Percentiles rank a stretch among this genome's conserved stretches.
phyloP scores from a whole-genome alignment of 2,113 vertebrate genomes.

The Rhabdomys dilectus region DNA sequence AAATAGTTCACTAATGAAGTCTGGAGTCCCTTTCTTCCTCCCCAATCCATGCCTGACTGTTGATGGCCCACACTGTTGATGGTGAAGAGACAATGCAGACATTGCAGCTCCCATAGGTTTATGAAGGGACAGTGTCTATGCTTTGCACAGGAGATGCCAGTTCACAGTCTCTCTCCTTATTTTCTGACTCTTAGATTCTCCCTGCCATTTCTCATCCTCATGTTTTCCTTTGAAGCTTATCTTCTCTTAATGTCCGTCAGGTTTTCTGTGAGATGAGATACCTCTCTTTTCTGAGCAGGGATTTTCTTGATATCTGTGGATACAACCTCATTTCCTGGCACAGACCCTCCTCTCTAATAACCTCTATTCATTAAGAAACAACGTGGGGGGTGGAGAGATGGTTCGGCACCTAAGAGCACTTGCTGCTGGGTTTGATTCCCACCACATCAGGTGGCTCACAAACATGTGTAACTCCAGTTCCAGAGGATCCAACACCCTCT shows the following conservation, averaged over 20 bases:
- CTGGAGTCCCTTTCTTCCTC: background rate
- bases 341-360: slow-evolving; percentile 13
- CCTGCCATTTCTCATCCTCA: slow-evolving; percentile 17
- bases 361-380: background rate
- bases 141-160: too few species aligned
- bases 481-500: background rate
- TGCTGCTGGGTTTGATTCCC: background rate
- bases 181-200: background rate
- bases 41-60: too few species aligned
- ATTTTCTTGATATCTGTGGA: background rate
- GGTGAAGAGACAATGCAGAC: background rate
- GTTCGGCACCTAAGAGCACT: background rate
- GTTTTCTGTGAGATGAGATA: slow-evolving; percentile 9
- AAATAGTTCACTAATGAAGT: background rate
- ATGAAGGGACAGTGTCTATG: background rate
- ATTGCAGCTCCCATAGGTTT: background rate
- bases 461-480: background rate
- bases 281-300: background rate
- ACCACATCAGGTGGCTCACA: background rate
- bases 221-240: slow-evolving; percentile 24
- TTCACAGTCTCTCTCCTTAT: background rate
- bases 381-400: background rate
- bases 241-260: background rate
- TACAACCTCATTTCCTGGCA: background rate
- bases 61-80: background rate